phyloP scores from a whole-genome alignment of 2,113 vertebrate genomes.

The Sturnira hondurensis region DNA sequence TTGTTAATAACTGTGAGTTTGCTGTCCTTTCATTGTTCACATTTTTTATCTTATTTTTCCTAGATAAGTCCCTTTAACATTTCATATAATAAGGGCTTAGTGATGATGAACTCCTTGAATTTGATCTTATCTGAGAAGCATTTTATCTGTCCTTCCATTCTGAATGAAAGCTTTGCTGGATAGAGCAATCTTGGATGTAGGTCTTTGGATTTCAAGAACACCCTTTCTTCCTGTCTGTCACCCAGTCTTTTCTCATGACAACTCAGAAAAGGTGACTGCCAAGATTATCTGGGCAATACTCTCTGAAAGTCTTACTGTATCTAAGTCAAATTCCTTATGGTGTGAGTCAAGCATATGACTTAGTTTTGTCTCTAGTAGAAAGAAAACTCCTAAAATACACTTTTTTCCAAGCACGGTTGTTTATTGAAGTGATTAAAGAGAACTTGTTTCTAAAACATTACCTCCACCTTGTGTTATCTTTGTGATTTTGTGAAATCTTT shows the following conservation, averaged over 20 bases:
- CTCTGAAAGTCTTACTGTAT: neutral
- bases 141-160: too few species aligned
- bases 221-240: neutral
- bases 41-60: too few species aligned
- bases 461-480: neutral
- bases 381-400: neutral
- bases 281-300: neutral
- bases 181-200: too few species aligned
- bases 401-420: neutral
- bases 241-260: neutral
- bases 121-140: too few species aligned
- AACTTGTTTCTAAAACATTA: neutral
- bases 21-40: too few species aligned
- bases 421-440: neutral
- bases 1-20: too few species aligned
- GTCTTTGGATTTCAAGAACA: too few species aligned
- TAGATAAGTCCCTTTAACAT: too few species aligned
- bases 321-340: neutral
- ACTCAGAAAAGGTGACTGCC: neutral
- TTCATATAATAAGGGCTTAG: too few species aligned
- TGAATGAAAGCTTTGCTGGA: too few species aligned
- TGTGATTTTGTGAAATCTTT: neutral
- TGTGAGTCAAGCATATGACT: neutral
- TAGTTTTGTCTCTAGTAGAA: neutral
- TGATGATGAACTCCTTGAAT: too few species aligned